Evolutionary conservation across 2,113 vertebrate species (phyloP), one percentile per base, ranked within the genome.

Genomic region (Craseonycteris thonglongyai): DNA sequence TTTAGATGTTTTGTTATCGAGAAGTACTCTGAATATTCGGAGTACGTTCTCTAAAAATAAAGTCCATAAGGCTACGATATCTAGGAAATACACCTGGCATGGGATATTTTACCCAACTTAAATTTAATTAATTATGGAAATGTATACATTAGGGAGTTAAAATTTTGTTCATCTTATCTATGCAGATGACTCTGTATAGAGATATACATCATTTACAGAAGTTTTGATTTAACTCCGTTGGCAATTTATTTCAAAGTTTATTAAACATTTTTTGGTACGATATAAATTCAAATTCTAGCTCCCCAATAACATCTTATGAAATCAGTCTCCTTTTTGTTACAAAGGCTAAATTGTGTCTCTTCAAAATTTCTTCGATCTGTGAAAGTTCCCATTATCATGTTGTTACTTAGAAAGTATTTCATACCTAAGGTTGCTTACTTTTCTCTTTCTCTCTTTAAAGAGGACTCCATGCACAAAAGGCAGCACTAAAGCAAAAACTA

Each of bases 321-420:
- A 91, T 92, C 68, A 93, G 51, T 14, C 15, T 78, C 65, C 47
- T 54, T 93, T 96, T 94, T 95, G 79, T 93, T 91, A 74, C 56
- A 56, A 91, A 95, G 47, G 49, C 58, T 83, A 90, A 96, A 95
- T 71, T 91, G 63, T 22, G 8, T 56, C 89, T 91, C 91, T 95
- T 94, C 79, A 89, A 79, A 83, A 59, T 76, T 81, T 92, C 58
- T 91, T 51, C 72, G 81, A 74, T 92, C 89, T 78, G 51, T 88
- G 58, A 95, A 96, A 56, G 42, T 91, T n/a, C 22, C 69, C 54
- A 94, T 97, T 97, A 84, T 97, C 84, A 96, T 83, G 90, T 83
- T 93, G 92, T 96, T 93, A 81, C 86, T 97, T 84, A 84, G 69
- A 89, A 94, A 80, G 87, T 84, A 93, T 89, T 97, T 96, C 93